Evolutionary conservation across 2,113 vertebrate genomes (phyloP).

Genomic region (Dasyornis broadbenti): DNA sequence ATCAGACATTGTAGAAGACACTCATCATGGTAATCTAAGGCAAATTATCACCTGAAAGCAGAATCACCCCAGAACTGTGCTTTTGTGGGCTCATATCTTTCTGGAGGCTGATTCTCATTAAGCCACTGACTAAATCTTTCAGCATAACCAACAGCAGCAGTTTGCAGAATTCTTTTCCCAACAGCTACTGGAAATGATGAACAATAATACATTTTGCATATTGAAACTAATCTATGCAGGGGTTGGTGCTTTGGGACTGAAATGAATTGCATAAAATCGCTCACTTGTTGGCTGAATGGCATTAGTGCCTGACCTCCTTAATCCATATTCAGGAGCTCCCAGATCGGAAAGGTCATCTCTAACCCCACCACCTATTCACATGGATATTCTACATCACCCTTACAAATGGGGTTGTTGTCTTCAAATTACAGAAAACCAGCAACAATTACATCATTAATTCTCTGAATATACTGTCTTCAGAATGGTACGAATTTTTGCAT

Average conservation of each 20-base stretch:
- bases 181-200: constrained; percentile 15
- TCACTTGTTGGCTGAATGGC: constrained; percentile 24
- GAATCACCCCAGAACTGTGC: background rate
- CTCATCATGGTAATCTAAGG: background rate
- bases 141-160: background rate
- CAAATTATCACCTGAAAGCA: background rate
- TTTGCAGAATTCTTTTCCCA: background rate
- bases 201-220: constrained; percentile 36
- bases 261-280: constrained; percentile 25
- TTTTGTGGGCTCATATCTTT: background rate
- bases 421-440: background rate
- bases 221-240: constrained; percentile 43
- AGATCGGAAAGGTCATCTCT: constrained; percentile 41
- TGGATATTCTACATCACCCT: constrained; percentile 1
- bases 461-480: background rate
- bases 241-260: constrained; percentile 6
- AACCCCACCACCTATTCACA: constrained; percentile 21
- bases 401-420: constrained; percentile 31
- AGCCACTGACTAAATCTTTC: background rate
- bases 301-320: constrained; percentile 18
- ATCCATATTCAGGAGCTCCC: constrained; percentile 29
- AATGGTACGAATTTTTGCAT: background rate
- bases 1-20: background rate
- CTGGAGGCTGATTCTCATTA: background rate
- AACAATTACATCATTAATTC: background rate